Evolutionary conservation across 2,113 vertebrate species (phyloP).

Genomic region (Seriola dumerili): DNA sequence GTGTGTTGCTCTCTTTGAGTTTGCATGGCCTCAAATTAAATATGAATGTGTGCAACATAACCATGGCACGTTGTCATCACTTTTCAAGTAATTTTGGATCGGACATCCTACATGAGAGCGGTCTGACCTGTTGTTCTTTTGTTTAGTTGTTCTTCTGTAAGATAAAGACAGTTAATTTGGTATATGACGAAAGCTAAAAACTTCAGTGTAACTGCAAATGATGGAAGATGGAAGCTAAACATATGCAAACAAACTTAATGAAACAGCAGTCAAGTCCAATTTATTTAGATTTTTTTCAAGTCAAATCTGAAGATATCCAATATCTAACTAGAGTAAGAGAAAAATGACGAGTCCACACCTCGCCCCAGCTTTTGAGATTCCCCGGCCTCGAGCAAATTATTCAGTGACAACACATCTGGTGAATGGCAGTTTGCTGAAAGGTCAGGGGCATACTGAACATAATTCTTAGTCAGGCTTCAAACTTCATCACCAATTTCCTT

Average conservation of each 20-base stretch:
- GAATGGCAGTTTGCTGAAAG: constrained; percentile 38
- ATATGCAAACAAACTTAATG: neutral
- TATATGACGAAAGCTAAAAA: neutral
- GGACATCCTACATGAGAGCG: neutral
- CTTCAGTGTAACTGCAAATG: neutral
- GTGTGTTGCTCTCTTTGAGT: constrained; percentile 29
- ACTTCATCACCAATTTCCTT: constrained; percentile 10
- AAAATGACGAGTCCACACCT: neutral
- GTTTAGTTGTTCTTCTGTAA: neutral
- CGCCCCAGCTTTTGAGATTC: neutral
- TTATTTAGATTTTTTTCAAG: neutral
- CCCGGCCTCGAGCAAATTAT: constrained; percentile 32
- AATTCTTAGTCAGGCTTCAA: constrained; percentile 21
- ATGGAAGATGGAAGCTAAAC: neutral
- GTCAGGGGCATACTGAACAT: constrained; percentile 39
- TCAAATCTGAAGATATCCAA: neutral
- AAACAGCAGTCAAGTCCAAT: neutral
- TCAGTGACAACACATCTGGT: constrained; percentile 29
- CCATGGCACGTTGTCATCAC: neutral
- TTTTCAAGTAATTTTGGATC: neutral
- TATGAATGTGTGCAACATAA: neutral
- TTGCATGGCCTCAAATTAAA: neutral
- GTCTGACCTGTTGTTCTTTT: neutral
- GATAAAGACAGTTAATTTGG: neutral
- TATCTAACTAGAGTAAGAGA: neutral